Evolutionary conservation across 2,888 invertebrate species (phyloP).

Genomic region (Sycophila texana): DNA sequence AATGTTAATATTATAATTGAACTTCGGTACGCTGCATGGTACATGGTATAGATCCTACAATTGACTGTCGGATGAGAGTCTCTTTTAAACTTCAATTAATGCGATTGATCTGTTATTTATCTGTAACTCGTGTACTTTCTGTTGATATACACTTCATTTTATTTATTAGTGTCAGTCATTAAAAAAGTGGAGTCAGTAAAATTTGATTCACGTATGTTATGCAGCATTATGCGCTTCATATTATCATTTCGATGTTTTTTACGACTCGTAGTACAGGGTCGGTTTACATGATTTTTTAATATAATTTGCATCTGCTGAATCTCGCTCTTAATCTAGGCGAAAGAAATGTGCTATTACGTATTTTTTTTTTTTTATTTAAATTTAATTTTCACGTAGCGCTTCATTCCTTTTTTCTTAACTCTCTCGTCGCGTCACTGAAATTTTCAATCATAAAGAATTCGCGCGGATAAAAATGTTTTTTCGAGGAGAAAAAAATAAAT

Average conservation of each 20-base stretch:
- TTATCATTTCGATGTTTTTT: constrained; percentile 26
- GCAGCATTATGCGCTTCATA: constrained; percentile 16
- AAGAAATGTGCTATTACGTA: not conserved
- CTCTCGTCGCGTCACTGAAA: constrained; percentile 21
- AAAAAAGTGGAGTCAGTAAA: not conserved
- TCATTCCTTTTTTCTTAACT: not conserved
- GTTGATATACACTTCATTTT: not conserved
- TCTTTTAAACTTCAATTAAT: constrained; percentile 10
- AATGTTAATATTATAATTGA: constrained; percentile 12
- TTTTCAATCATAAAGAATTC: constrained; percentile 26
- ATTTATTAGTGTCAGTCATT: constrained; percentile 28
- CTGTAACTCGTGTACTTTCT: constrained; percentile 32
- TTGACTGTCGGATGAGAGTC: constrained; percentile 25
- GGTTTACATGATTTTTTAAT: constrained; percentile 3
- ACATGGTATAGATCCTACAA: constrained; percentile 21
- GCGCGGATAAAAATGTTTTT: not conserved
- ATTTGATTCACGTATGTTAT: not conserved
- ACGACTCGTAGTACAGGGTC: not conserved
- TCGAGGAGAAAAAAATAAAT: constrained; percentile 17
- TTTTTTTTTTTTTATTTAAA: constrained; percentile 15
- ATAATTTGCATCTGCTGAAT: constrained; percentile 17
- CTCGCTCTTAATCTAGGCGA: constrained; percentile 15
- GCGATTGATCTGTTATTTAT: constrained; percentile 22
- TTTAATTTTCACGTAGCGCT: constrained; percentile 37
- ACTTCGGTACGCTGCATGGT: constrained; percentile 41